Evolutionary conservation across 1,140 invertebrate species (phyloP), one percentile per base, ranked within the genome.

Genomic region (Drosophila rhopaloa): DNA sequence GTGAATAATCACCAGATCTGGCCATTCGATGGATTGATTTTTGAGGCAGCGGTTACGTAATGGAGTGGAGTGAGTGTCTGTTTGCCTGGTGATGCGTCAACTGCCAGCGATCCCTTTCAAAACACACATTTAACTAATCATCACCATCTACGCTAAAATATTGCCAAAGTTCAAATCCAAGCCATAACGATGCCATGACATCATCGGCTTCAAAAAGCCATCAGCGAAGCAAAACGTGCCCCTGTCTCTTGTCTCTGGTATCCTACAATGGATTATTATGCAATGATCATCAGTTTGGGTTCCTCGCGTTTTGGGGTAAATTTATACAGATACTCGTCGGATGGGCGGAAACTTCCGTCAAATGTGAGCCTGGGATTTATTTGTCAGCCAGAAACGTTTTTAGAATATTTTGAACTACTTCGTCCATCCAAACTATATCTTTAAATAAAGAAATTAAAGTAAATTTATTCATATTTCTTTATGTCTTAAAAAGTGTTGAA

Each of bases 201-300:
- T 86, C 75, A 82, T 76, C 68, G 56, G 43, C 58, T 74, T 62
- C 14, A 74, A 56, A 75, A 75, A 75, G 53, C 72, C 72, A 75
- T 75, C 73, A 76, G 38, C 47, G 62, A 51, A 76, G 61, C 70
- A 72, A 60, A 73, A 73, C 70, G 70, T 73, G 70, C 65, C 65
- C 53, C 55, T 57, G 43, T 38, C 29, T 59, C 62, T 44, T 37
- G 19, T 8, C 13, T 40, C 47, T 41, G 24, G 47, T 44, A 75
- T 79, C 82, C 78, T 81, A 75, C 58, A 50, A 66, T 78, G 58
- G 73, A 56, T 82, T 75, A 76, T 86, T 85, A 85, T 81, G 83
- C 81, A 85, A 85, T 85, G 63, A 86, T 78, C 68, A 76, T 76
- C 73, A 76, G 47, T 50, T 40, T 35, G 44, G 27, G 10, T 13